Conservation (phyloP, 2,888 invertebrate species). For the Sinhomidia bicolor region DNA sequence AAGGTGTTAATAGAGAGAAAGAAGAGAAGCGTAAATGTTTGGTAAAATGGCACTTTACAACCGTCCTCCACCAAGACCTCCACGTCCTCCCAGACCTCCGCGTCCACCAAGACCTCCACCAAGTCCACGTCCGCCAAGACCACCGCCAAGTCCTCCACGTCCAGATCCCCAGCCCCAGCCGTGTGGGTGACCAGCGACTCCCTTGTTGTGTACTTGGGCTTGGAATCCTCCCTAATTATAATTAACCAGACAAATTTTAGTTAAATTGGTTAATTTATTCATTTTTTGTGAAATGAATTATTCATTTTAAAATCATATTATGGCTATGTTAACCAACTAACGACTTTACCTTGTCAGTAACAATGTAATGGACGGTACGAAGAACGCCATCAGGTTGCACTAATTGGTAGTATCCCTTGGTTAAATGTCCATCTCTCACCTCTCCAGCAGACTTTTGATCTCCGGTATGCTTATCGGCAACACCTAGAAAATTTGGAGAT, state of each 20-base stretch:
- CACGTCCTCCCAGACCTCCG: too few species aligned
- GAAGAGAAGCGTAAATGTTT: background rate
- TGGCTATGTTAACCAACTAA: too few species aligned
- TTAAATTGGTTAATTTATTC: too few species aligned
- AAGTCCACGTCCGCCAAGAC: too few species aligned
- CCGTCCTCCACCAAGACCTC: constrained; percentile 32
- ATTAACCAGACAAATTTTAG: too few species aligned
- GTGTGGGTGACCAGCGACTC: constrained; percentile 47
- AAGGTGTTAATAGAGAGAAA: background rate
- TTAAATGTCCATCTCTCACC: constrained; percentile 12
- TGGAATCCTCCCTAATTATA: too few species aligned
- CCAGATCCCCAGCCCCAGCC: background rate
- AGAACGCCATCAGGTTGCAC: constrained; percentile 65
- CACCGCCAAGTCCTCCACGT: background rate
- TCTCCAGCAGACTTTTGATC: constrained; percentile 68
- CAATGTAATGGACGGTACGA: constrained; percentile 44
- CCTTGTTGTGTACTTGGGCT: constrained; percentile 67
- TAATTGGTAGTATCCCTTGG: constrained; percentile 56
- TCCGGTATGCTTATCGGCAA: constrained; percentile 69
- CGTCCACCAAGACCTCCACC: too few species aligned
- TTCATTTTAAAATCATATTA: too few species aligned
- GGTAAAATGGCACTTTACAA: constrained; percentile 30
- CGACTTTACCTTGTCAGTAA: constrained; percentile 10
- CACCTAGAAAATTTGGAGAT: constrained; percentile 1
- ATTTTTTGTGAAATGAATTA: too few species aligned